A percentile compares a stretch with the other conserved stretches of the same genome.
These are phyloP conservation scores for Sclerurus mexicanus DNA, from an alignment of 2,113 vertebrate species.

Conservation along the genomic window DNA sequence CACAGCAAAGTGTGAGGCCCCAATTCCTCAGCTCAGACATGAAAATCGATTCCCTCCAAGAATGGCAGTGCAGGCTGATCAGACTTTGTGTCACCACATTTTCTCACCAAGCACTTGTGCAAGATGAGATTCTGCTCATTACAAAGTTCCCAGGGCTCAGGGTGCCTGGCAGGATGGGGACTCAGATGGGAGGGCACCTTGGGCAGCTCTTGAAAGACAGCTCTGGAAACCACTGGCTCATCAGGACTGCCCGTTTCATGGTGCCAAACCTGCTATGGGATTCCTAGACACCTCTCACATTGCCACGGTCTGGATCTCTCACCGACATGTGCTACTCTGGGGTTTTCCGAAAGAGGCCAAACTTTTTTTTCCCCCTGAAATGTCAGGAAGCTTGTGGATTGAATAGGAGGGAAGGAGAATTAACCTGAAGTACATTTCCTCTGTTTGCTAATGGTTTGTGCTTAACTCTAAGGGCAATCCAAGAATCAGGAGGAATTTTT, in stretches of 20 bases:
- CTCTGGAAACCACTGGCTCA: neutral
- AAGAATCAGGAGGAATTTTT: neutral
- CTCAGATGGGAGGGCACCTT: neutral
- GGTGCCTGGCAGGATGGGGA: neutral
- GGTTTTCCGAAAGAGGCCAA: neutral
- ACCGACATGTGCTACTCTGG: neutral
- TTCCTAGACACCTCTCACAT: neutral
- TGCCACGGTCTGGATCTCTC: neutral
- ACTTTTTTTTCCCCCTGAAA: neutral
- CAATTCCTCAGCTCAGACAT: rapidly evolving
- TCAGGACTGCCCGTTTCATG: neutral
- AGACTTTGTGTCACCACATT: neutral
- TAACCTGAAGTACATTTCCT: neutral
- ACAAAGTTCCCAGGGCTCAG: neutral
- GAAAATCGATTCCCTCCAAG: neutral
- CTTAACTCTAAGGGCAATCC: neutral
- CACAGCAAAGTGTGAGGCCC: neutral
- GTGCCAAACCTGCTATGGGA: neutral
- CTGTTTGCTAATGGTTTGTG: neutral
- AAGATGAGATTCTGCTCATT: neutral
- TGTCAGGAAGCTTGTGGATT: neutral
- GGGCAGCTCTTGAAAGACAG: neutral
- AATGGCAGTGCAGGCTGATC: rapidly evolving
- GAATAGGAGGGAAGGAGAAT: neutral
- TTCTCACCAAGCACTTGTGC: neutral